Evolutionary conservation across 2,888 invertebrate species (phyloP).

Genomic region (Diplolepis rosae): DNA sequence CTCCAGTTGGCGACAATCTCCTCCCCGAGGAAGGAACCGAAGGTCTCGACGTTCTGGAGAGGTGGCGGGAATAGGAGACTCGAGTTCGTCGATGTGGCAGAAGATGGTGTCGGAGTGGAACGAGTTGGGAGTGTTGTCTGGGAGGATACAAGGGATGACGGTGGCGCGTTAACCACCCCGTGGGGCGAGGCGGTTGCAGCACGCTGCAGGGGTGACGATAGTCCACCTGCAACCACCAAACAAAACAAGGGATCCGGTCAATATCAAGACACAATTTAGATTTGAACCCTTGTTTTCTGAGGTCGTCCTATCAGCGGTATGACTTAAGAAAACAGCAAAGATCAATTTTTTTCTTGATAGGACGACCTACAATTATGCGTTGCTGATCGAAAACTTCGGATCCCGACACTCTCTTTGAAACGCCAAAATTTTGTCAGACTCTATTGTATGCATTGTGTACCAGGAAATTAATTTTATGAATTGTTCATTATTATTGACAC

Average conservation of each 20-base stretch:
- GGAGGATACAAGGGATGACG: conserved; percentile 68
- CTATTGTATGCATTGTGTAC: too few relatives aligned
- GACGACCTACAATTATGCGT: conserved; percentile 46
- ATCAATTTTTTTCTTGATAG: conserved; percentile 30
- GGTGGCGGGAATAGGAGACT: conserved; percentile 76
- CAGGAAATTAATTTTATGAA: neutral
- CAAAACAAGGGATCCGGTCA: conserved; percentile 66
- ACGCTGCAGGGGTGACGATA: conserved; percentile 74
- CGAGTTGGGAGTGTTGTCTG: conserved; percentile 67
- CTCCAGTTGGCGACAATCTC: conserved; percentile 89
- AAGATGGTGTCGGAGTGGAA: conserved; percentile 71
- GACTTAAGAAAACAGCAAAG: neutral
- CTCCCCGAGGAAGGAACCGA: conserved; percentile 86
- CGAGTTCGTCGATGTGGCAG: conserved; percentile 70
- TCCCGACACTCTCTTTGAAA: conserved; percentile 67
- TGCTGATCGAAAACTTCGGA: conserved; percentile 48
- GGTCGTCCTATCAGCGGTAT: conserved; percentile 35
- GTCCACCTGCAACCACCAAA: conserved; percentile 74
- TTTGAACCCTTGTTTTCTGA: conserved; percentile 40
- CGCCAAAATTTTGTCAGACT: neutral
- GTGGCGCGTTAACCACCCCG: conserved; percentile 62
- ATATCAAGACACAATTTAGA: conserved; percentile 54
- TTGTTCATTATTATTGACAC: too few relatives aligned
- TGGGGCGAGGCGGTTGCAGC: conserved; percentile 73
- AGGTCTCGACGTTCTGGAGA: conserved; percentile 81